These are phyloP conservation scores for Mythimna vitellina DNA, from an alignment of 2,888 invertebrate genomes.

Conservation along the genomic window DNA sequence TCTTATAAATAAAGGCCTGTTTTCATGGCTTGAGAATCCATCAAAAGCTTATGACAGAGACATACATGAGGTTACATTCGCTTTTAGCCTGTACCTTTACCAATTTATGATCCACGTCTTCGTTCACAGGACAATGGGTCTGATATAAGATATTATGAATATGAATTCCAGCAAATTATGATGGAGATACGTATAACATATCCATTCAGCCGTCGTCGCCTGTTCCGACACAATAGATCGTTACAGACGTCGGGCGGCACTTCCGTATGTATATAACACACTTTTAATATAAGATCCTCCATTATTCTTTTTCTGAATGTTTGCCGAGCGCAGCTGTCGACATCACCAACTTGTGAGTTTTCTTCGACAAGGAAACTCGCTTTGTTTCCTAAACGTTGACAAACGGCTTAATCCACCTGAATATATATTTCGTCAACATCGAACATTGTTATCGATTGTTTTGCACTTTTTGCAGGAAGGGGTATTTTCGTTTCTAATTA, in stretches of 20 bases:
- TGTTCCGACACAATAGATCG: constrained; percentile 52
- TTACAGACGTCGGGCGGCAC: constrained; percentile 36
- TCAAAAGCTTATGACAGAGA: neutral
- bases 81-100: neutral
- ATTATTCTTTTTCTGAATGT: constrained; percentile 53
- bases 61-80: neutral
- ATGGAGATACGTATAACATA: constrained; percentile 32
- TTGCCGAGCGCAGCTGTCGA: constrained; percentile 55
- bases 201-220: constrained; percentile 39
- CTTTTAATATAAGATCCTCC: constrained; percentile 51
- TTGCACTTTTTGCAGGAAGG: too few species aligned
- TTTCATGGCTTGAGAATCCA: neutral
- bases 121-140: neutral
- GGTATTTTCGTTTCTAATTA: too few species aligned
- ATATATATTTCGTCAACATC: constrained; percentile 27
- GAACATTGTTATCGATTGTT: too few species aligned
- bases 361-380: constrained; percentile 29
- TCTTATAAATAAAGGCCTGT: neutral
- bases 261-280: constrained; percentile 58
- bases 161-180: constrained; percentile 30
- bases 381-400: constrained; percentile 43
- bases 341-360: constrained; percentile 33
- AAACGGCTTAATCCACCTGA: constrained; percentile 33
- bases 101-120: neutral
- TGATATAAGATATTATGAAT: constrained; percentile 24